Conservation (phyloP, 2,113 vertebrate genomes). For the Poeciliopsis occidentalis region DNA sequence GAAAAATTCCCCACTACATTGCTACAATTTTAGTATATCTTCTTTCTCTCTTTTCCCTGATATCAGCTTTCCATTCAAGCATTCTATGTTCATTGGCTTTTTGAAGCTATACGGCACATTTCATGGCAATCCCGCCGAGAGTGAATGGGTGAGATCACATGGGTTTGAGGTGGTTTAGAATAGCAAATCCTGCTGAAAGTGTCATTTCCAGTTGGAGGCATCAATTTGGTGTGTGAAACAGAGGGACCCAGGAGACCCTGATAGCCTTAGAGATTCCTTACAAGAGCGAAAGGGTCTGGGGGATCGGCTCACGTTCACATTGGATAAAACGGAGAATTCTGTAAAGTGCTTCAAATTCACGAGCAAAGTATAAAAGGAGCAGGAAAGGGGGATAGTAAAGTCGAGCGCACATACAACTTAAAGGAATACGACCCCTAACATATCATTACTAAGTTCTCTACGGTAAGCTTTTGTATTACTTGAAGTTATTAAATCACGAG, state of each 20-base stretch:
- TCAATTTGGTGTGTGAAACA: conserved; percentile 81
- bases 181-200: conserved; percentile 84
- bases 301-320: conserved; percentile 73
- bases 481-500: neutral
- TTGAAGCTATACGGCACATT: conserved; percentile 74
- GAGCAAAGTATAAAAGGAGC: conserved; percentile 40
- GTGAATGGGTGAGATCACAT: conserved; percentile 79
- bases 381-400: conserved; percentile 25
- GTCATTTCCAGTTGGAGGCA: conserved; percentile 81
- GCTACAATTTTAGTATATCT: conserved; percentile 70
- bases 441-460: neutral
- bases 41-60: conserved; percentile 37
- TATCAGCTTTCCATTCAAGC: conserved; percentile 71
- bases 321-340: conserved; percentile 73
- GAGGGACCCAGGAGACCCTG: conserved; percentile 68
- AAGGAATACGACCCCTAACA: neutral
- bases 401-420: conserved; percentile 21
- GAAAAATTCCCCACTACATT: conserved; percentile 58
- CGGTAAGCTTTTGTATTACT: neutral
- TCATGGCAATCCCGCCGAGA: conserved; percentile 78
- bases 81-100: conserved; percentile 71
- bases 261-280: conserved; percentile 79
- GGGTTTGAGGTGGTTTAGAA: conserved; percentile 83
- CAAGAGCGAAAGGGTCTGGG: conserved; percentile 76
- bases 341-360: conserved; percentile 64